Base-by-base conservation (phyloP, 2,888 invertebrate species). In the Rhagonycha lutea region DNA sequence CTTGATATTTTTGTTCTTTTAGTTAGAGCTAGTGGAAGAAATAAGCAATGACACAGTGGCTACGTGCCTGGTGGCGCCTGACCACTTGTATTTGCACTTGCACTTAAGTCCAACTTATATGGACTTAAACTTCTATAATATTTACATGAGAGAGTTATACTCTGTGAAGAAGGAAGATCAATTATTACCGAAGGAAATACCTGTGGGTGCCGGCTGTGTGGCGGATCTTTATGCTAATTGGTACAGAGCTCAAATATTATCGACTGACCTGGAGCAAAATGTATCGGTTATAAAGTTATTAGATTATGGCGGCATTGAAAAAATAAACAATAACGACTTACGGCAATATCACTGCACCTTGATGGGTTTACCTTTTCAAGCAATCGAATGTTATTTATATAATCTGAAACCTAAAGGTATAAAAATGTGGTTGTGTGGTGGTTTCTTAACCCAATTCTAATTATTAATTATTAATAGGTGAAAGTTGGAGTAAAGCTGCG, bases 311-410 rank as follows among this genome's bases (percentile, higher is more conserved):
- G 99, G 99, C 70, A 99, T 95, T 88, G 92, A 94, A 84, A 92
- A 92, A 76, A 91, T 98, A 73, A 92, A 93, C 82, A 93, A 94
- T 81, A 90, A 92, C 73, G 91, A 92, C 81, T 91, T 99, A 85
- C 93, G 96, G 86, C 98, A 98, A 89, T 98, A 99, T 82, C 92
- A 97, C 83, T 94, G 94, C 72, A 98, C 99, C 89, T 98, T 97
- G 87, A 94, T 98, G 91, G 91, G 93, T 75, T 90, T 98, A 87
- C 99, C 99, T 72, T 99, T 99, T 92, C 98, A 99, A 92, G 97
- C 98, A 75, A 94, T 96, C 69, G 99, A 99, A 90, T 97, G 98
- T 86, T 92, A 94, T 86, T 90, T 99, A 85, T 96, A 96, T n/a
- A 94, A 96, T 88, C 91, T 98, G 82, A 92, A 92, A 87, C 95